phyloP scores from a whole-genome alignment of 2,113 vertebrate genomes.

The Lagopus leucura region DNA sequence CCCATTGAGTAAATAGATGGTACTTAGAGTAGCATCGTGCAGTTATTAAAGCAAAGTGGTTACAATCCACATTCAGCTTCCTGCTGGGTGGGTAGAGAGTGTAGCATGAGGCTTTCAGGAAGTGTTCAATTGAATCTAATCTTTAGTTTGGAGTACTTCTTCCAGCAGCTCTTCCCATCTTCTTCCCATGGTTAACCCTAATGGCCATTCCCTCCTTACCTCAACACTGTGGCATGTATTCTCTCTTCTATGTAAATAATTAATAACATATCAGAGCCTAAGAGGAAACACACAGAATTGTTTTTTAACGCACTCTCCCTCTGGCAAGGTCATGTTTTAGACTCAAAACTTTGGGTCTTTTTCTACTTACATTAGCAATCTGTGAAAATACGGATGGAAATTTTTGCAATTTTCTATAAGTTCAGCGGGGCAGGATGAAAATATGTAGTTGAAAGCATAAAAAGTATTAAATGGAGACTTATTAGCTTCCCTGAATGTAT shows the following conservation, averaged over 20 bases:
- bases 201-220: neutral
- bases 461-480: neutral
- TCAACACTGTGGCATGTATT: neutral
- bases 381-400: neutral
- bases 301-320: neutral
- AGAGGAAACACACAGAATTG: neutral
- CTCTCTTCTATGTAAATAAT: neutral
- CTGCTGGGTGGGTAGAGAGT: neutral
- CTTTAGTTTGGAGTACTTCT: neutral
- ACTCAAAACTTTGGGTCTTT: neutral
- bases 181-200: constrained; percentile 12
- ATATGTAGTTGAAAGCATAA: neutral
- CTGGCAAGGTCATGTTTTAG: neutral
- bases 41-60: neutral
- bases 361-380: neutral
- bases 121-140: neutral
- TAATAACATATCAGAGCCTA: neutral
- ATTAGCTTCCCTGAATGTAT: neutral
- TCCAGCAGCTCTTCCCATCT: neutral
- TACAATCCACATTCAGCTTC: neutral
- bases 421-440: neutral
- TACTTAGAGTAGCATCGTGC: neutral
- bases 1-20: neutral
- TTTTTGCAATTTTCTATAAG: neutral
- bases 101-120: neutral